Conservation (phyloP, 2,797 vertebrate genomes). For the Heliangelus exortis region DNA sequence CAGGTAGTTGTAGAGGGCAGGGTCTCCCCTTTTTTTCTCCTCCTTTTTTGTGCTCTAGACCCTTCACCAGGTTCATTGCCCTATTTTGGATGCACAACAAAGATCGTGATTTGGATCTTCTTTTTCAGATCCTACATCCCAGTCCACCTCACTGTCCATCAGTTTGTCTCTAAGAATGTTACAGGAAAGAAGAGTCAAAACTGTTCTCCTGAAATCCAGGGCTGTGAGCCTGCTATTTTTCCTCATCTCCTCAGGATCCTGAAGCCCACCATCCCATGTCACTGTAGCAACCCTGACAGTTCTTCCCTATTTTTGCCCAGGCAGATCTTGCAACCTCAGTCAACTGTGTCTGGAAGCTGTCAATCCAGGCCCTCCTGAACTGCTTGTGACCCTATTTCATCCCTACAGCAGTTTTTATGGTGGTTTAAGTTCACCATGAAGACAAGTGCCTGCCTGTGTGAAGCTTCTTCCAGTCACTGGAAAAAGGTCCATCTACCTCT, state of each 20-base stretch:
- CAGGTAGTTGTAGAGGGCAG: too few species aligned
- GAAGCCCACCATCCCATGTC: background rate
- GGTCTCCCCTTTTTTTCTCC: too few species aligned
- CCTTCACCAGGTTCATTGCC: too few species aligned
- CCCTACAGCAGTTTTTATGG: background rate
- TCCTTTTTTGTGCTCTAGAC: too few species aligned
- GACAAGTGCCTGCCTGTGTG: background rate
- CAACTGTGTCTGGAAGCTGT: background rate
- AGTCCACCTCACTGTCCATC: background rate
- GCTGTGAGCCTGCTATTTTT: background rate
- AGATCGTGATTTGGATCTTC: too few species aligned
- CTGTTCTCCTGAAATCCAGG: background rate
- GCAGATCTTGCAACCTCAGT: rapidly evolving
- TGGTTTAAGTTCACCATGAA: background rate
- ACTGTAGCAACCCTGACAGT: background rate
- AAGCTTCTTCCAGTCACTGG: background rate
- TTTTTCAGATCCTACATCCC: background rate
- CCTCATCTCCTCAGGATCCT: background rate
- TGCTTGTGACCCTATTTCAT: background rate
- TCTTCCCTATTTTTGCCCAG: background rate
- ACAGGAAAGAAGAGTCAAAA: background rate
- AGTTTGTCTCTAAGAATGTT: background rate
- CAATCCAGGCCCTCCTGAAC: background rate
- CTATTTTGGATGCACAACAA: too few species aligned
- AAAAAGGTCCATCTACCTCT: background rate